A percentile compares a stretch with the other conserved stretches of the same genome.
Conservation (phyloP, 2,888 invertebrate genomes). For the Pyrrhia umbra region DNA sequence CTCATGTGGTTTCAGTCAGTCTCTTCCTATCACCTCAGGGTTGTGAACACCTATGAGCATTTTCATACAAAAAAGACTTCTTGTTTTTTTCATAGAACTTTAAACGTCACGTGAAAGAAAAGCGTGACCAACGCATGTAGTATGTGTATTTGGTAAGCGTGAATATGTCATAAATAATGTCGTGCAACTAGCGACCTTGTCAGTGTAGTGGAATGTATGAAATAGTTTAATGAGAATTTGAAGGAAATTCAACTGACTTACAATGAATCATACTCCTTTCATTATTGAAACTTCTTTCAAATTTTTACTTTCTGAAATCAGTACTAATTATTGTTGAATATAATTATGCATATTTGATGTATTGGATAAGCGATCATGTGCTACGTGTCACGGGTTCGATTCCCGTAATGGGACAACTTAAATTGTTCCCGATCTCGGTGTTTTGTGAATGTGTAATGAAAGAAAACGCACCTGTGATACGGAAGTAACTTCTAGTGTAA, state of each 20-base stretch:
- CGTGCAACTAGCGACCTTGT: conserved; percentile 31
- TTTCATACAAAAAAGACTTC: background rate
- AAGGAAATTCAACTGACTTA: conserved; percentile 18
- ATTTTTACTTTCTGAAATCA: too few relatives aligned
- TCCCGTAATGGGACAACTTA: too few relatives aligned
- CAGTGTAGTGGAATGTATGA: background rate
- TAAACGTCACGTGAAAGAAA: background rate
- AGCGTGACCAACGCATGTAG: conserved; percentile 16
- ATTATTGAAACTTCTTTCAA: too few relatives aligned
- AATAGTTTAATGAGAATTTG: conserved; percentile 13
- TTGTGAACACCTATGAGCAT: background rate
- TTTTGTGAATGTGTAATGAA: too few relatives aligned
- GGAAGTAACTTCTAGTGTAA: too few relatives aligned
- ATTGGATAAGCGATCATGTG: too few relatives aligned
- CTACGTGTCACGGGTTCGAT: too few relatives aligned
- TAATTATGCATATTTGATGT: too few relatives aligned
- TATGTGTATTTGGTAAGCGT: conserved; percentile 7
- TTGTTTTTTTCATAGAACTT: background rate
- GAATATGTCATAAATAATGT: conserved; percentile 11
- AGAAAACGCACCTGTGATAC: too few relatives aligned
- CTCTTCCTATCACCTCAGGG: background rate
- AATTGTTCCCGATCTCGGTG: too few relatives aligned
- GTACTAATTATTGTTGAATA: too few relatives aligned
- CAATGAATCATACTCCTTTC: conserved; percentile 19
- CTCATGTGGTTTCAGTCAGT: too few relatives aligned